These are phyloP conservation scores for Acleris emargana DNA, from an alignment of 2,888 invertebrate genomes.

Conservation along the genomic window DNA sequence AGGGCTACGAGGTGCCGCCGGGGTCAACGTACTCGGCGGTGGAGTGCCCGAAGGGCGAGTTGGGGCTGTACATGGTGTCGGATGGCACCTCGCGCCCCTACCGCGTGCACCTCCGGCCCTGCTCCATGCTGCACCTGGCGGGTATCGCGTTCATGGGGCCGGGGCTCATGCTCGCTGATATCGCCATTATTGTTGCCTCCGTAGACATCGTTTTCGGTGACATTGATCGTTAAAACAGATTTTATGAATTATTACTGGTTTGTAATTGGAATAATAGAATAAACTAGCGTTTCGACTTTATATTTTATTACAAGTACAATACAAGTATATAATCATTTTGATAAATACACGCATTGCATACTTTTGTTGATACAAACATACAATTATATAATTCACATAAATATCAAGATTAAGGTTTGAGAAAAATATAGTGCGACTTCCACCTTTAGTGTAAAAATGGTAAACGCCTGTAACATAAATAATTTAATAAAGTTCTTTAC, in stretches of 20 bases:
- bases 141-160: slow-evolving; percentile 85
- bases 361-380: too few relatives aligned
- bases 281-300: too few relatives aligned
- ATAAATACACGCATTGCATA: too few relatives aligned
- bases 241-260: not conserved
- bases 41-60: slow-evolving; percentile 94
- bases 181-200: slow-evolving; percentile 90
- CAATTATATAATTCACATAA: too few relatives aligned
- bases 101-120: slow-evolving; percentile 84
- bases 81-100: slow-evolving; percentile 92
- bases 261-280: too few relatives aligned
- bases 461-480: too few relatives aligned
- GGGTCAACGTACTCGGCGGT: slow-evolving; percentile 91
- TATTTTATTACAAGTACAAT: too few relatives aligned
- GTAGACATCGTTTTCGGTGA: slow-evolving; percentile 86
- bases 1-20: slow-evolving; percentile 93
- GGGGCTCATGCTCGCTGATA: slow-evolving; percentile 89
- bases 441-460: too few relatives aligned
- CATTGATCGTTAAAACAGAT: slow-evolving; percentile 76
- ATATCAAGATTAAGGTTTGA: too few relatives aligned
- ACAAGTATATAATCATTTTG: too few relatives aligned
- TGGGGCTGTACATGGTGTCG: slow-evolving; percentile 93
- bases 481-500: too few relatives aligned
- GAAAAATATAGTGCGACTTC: too few relatives aligned
- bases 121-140: slow-evolving; percentile 85